Conservation (phyloP, 2,888 invertebrate genomes). For the Caenorhabditis sp. region DNA sequence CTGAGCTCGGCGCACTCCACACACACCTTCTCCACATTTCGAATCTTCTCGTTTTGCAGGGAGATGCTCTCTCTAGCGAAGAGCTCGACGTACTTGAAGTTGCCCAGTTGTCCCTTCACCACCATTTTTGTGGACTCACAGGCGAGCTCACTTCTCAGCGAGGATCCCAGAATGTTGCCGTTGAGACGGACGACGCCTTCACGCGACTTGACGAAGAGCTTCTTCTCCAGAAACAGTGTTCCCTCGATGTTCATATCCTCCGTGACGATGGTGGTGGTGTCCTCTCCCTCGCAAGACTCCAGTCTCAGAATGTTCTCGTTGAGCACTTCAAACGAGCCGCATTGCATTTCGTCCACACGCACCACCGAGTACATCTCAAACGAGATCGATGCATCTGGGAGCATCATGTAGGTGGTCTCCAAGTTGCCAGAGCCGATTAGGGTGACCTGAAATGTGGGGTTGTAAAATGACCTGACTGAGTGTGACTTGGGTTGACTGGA, state of each 20-base stretch:
- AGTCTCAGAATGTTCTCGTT: conserved; percentile 68
- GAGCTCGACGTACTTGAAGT: conserved; percentile 71
- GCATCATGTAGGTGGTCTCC: conserved; percentile 39
- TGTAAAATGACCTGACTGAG: too few relatives aligned
- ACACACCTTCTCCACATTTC: conserved; percentile 64
- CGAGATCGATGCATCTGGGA: conserved; percentile 41
- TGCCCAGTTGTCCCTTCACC: conserved; percentile 68
- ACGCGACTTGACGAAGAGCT: conserved; percentile 66
- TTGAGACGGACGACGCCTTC: conserved; percentile 56
- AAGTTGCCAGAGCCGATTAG: conserved; percentile 52
- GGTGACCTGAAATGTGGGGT: conserved; percentile 30
- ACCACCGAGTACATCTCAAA: conserved; percentile 67
- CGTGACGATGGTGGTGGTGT: conserved; percentile 61
- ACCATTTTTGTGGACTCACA: conserved; percentile 64
- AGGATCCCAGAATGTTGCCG: conserved; percentile 69
- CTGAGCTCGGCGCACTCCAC: conserved; percentile 67
- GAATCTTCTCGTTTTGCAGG: conserved; percentile 59
- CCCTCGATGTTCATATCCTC: conserved; percentile 67
- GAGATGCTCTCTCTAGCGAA: conserved; percentile 68
- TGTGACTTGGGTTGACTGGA: too few relatives aligned
- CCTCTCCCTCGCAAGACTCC: conserved; percentile 58
- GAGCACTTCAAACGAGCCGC: conserved; percentile 55
- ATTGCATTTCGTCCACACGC: conserved; percentile 61
- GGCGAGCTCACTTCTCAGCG: conserved; percentile 64
- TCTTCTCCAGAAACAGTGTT: conserved; percentile 68